Conservation (phyloP, 2,888 invertebrate species). For the Nymphalis urticae region DNA sequence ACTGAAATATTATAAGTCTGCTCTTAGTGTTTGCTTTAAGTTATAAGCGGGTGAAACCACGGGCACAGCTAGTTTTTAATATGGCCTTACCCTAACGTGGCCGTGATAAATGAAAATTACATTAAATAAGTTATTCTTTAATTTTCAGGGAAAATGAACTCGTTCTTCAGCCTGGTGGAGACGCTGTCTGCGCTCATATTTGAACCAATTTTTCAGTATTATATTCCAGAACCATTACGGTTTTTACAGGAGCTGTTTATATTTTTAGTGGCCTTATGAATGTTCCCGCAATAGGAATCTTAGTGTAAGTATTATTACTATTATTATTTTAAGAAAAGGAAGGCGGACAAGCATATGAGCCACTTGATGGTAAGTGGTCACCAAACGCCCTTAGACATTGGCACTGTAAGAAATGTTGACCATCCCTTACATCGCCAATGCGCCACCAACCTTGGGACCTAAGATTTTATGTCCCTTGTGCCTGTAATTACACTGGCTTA, state of each 20-base stretch:
- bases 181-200: conserved; percentile 70
- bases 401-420: too few relatives aligned
- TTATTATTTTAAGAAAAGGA: too few relatives aligned
- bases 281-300: conserved; percentile 58
- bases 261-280: conserved; percentile 65
- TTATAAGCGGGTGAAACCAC: too few relatives aligned
- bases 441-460: too few relatives aligned
- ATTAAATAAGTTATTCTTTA: conserved; percentile 4
- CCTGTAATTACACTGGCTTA: too few relatives aligned
- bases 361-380: too few relatives aligned
- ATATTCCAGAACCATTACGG: conserved; percentile 57
- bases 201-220: conserved; percentile 66
- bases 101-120: not conserved
- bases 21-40: too few relatives aligned
- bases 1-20: not conserved
- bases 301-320: conserved; percentile 61
- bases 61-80: not conserved
- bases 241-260: conserved; percentile 64
- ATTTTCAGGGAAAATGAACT: conserved; percentile 73
- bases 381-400: too few relatives aligned
- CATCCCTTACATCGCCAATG: too few relatives aligned
- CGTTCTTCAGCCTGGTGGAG: conserved; percentile 71
- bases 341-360: too few relatives aligned
- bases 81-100: not conserved
- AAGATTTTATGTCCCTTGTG: too few relatives aligned